A percentile compares a stretch with the other conserved stretches of the same genome.
Conservation (phyloP, 1,140 invertebrate genomes). For the Meloidogyne exigua region DNA sequence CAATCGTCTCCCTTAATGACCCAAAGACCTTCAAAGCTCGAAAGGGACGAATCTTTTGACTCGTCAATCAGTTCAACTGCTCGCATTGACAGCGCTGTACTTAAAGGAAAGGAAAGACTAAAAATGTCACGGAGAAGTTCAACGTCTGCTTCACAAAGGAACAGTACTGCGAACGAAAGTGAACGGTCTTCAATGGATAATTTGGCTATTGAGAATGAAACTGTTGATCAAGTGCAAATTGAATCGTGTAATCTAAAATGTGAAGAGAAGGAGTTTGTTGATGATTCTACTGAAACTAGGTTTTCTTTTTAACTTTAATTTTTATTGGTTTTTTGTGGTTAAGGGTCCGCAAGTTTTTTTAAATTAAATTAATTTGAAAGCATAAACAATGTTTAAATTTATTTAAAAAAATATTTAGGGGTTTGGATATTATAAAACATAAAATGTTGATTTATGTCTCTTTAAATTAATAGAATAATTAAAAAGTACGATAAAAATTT, state of each 20-base stretch:
- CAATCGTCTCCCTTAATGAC: background rate
- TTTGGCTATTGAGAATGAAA: background rate
- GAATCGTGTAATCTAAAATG: background rate
- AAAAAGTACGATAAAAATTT: too few relatives aligned
- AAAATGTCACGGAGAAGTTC: constrained; percentile 24
- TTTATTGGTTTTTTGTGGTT: too few relatives aligned
- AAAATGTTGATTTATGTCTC: too few relatives aligned
- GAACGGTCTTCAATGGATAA: background rate
- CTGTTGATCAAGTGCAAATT: background rate
- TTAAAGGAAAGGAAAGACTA: constrained; percentile 34
- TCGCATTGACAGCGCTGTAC: constrained; percentile 39
- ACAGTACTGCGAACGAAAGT: constrained; percentile 22
- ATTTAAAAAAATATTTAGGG: too few relatives aligned
- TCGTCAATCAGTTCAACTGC: constrained; percentile 30
- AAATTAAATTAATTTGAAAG: too few relatives aligned
- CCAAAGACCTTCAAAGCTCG: background rate
- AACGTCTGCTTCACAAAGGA: constrained; percentile 11
- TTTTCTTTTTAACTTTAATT: background rate
- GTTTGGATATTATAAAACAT: too few relatives aligned
- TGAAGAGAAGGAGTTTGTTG: constrained; percentile 4
- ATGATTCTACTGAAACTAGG: background rate
- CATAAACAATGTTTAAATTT: too few relatives aligned
- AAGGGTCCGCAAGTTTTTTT: too few relatives aligned
- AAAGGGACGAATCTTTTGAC: constrained; percentile 21
- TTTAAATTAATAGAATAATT: too few relatives aligned